Evolutionary conservation across 1,140 invertebrate genomes (phyloP), one percentile per base, ranked within the genome.

Genomic region (Asobara japonica): DNA sequence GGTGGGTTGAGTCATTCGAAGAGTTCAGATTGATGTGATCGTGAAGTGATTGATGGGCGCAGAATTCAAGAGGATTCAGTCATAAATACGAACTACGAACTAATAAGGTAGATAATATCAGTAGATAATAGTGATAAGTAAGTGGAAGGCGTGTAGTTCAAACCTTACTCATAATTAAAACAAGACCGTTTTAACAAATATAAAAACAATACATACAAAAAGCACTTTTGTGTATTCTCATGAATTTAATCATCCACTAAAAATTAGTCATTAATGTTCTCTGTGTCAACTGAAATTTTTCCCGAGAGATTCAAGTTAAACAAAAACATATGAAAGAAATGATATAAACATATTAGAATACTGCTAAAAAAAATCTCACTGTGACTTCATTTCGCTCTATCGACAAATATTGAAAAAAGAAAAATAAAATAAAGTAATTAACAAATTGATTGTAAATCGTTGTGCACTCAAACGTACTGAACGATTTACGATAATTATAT

Each of bases 81-180:
- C 66, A 65, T 65, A 51, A 65, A 65, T 30, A 65, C 27, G 27
- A 73, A 73, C 56, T 73, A 73, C 36, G 38, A 48, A 69, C 3
- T 36, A 71, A 65, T 65, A 64, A 69, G 27, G 60, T 73, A 73
- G 66, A 69, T 30, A 64, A 65, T 73, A 73, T 73, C 72, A 73
- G 48, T 73, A 73, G 65, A 69, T 61, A 48, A 71, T 64, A 65
- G 69, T 56, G 51, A 62, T 38, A 36, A 64, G 13, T 27, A 31
- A 69, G 62, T 73, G 56, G 20, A 69, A 65, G 41, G 16, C 38
- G 11, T 20, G 33, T 36, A 45, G 36, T 64, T 51, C 25, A 22
- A 68, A 56, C 41, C 51, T 22, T 56, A 61, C 22, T 69, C 45
- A 51, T 67, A 31, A 67, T 31, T 56, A 61, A 69, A 56, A 31